Evolutionary conservation across 2,888 invertebrate genomes (phyloP).

Genomic region (Spisula solida): DNA sequence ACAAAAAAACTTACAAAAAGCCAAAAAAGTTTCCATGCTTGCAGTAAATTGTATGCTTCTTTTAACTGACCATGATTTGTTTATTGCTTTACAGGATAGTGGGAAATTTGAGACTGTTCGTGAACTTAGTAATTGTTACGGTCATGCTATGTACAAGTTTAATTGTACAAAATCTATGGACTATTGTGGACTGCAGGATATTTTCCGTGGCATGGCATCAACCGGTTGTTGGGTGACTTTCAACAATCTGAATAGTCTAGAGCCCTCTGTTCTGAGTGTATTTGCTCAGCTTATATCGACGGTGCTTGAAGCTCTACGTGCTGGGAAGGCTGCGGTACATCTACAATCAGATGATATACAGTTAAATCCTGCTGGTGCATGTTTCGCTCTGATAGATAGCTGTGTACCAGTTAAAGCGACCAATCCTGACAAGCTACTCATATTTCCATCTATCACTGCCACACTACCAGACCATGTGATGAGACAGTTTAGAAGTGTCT

Average conservation of each 20-base stretch:
- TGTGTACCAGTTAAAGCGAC: conserved; percentile 77
- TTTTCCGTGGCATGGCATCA: conserved; percentile 85
- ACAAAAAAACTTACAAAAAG: no score
- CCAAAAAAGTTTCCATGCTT: no score
- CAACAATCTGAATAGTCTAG: conserved; percentile 82
- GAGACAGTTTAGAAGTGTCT: conserved; percentile 84
- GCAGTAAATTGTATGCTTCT: no score
- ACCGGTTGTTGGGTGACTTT: conserved; percentile 86
- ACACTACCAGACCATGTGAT: conserved; percentile 83
- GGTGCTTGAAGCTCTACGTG: conserved; percentile 82
- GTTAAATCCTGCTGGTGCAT: conserved; percentile 79
- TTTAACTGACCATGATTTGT: neutral
- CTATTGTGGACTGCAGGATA: conserved; percentile 83
- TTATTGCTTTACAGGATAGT: conserved; percentile 78
- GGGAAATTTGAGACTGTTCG: conserved; percentile 81
- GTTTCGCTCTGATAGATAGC: conserved; percentile 83
- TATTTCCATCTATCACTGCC: conserved; percentile 81
- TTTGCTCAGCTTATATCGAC: conserved; percentile 83
- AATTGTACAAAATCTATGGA: conserved; percentile 84
- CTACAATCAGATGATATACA: conserved; percentile 83
- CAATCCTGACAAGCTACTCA: conserved; percentile 83
- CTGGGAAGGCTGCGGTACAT: conserved; percentile 81
- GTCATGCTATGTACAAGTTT: conserved; percentile 84
- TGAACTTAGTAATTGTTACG: conserved; percentile 83
- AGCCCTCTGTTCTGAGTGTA: conserved; percentile 82